Conservation (phyloP, 2,113 vertebrate species). For the Dromas ardeola region DNA sequence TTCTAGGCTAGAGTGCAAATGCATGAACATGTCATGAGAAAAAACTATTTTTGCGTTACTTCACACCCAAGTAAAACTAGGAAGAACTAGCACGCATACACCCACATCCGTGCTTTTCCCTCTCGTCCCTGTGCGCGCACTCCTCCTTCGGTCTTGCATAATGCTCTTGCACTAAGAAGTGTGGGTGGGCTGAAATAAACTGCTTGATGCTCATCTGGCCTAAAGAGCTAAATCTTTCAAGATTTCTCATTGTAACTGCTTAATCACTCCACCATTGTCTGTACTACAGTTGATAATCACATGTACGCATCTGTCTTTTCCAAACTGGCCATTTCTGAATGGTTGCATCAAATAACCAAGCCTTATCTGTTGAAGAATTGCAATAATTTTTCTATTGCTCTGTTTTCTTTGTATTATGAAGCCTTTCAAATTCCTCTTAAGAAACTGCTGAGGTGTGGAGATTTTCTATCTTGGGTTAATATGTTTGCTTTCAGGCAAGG, state of each 20-base stretch:
- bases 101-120: not conserved
- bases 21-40: not conserved
- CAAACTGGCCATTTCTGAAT: not conserved
- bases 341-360: not conserved
- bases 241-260: not conserved
- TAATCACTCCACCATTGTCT: not conserved
- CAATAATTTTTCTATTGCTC: not conserved
- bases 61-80: constrained; percentile 40
- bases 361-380: not conserved
- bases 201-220: constrained; percentile 7
- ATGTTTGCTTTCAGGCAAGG: not conserved
- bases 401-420: not conserved
- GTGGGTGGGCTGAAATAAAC: not conserved
- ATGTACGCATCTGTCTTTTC: not conserved
- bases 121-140: not conserved
- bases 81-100: not conserved
- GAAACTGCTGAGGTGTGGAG: not conserved
- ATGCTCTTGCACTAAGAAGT: not conserved
- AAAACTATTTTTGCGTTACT: not conserved
- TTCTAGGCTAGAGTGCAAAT: not conserved
- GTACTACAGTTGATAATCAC: not conserved
- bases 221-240: not conserved
- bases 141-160: constrained; percentile 27
- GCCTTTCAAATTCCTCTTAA: not conserved
- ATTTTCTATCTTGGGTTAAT: not conserved